phyloP scores from a whole-genome alignment of 2,888 invertebrate genomes.

The Steinernema scapterisci region DNA sequence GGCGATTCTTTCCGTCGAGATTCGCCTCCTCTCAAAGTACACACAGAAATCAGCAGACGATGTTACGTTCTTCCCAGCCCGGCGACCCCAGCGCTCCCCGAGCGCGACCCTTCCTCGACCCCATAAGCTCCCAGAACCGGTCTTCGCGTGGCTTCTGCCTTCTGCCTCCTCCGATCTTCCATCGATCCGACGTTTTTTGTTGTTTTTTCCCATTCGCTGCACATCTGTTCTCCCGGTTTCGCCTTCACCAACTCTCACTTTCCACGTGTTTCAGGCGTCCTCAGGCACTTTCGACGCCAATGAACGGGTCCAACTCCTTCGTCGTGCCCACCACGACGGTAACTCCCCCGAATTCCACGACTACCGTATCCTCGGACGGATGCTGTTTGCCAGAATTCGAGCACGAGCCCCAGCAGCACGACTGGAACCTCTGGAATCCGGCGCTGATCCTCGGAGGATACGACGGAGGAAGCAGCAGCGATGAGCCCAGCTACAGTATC shows the following conservation, averaged over 20 bases:
- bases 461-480: conserved; percentile 24
- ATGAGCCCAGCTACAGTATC: conserved; percentile 18
- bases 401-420: conserved; percentile 20
- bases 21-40: conserved; percentile 16
- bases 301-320: conserved; percentile 14
- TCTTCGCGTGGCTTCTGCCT: neutral
- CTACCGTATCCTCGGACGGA: neutral
- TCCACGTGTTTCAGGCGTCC: neutral
- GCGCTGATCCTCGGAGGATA: neutral
- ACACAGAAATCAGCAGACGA: neutral
- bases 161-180: too few species aligned
- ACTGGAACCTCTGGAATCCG: conserved; percentile 2
- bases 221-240: neutral
- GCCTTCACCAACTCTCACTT: neutral
- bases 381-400: conserved; percentile 5
- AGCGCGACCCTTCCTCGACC: neutral
- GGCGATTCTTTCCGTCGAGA: conserved; percentile 18
- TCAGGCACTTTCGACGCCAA: neutral
- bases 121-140: neutral
- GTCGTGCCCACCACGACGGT: conserved; percentile 12
- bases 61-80: neutral
- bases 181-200: too few species aligned
- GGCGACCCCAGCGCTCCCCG: too few species aligned
- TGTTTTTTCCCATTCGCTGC: neutral
- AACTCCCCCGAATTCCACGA: neutral